Percentiles rank a stretch among this genome's conserved stretches.
These are phyloP conservation scores for Antigone vipio DNA, from an alignment of 2,113 vertebrate genomes.

Conservation along the genomic window DNA sequence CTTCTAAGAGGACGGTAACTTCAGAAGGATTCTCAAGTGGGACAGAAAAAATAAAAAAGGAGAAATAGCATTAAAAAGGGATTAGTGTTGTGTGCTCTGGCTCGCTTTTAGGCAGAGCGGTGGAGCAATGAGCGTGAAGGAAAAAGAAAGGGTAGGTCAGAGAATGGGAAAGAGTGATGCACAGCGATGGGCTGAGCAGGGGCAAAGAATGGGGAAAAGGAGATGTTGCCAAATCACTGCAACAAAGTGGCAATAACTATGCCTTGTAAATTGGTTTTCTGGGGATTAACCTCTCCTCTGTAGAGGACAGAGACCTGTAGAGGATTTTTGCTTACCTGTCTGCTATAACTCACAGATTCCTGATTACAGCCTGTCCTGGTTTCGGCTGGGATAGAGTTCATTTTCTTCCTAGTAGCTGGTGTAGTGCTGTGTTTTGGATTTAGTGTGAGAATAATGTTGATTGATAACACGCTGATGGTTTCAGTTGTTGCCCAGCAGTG, in stretches of 20 bases:
- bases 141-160: neutral
- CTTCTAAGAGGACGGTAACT: neutral
- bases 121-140: neutral
- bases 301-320: neutral
- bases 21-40: neutral
- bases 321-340: neutral
- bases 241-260: neutral
- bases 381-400: too few species aligned
- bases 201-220: neutral
- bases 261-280: neutral
- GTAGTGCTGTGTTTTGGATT: too few species aligned
- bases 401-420: too few species aligned
- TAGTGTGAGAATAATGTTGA: too few species aligned
- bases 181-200: neutral
- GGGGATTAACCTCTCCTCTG: neutral
- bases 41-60: neutral
- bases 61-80: neutral
- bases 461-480: too few species aligned
- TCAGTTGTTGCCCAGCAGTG: too few species aligned
- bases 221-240: neutral
- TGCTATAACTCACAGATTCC: neutral
- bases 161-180: neutral
- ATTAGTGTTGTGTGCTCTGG: neutral
- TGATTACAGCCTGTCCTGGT: neutral
- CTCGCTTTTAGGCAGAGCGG: neutral